These are phyloP conservation scores for Brachionus manjavacas DNA, from an alignment of 1,140 invertebrate species.

Conservation along the genomic window DNA sequence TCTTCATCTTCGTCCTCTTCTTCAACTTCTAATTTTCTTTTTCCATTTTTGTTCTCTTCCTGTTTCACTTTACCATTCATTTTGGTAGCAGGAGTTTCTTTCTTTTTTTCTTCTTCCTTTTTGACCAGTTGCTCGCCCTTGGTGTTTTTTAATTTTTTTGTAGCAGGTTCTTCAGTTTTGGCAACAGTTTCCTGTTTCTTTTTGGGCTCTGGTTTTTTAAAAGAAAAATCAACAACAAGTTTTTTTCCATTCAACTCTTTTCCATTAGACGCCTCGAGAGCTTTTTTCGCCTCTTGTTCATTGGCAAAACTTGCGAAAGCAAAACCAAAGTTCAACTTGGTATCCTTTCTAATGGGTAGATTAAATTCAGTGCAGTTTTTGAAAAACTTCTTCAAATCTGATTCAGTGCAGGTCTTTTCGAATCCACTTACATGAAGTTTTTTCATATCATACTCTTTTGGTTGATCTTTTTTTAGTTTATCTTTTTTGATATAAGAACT, in stretches of 20 bases:
- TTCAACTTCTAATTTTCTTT: conserved; percentile 41
- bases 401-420: background rate
- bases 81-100: conserved; percentile 11
- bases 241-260: conserved; percentile 18
- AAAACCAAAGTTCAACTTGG: conserved; percentile 28
- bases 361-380: background rate
- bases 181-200: background rate
- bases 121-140: conserved; percentile 21
- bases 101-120: conserved; percentile 6
- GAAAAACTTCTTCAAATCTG: conserved; percentile 37
- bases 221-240: background rate
- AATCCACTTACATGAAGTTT: conserved; percentile 27
- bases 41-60: conserved; percentile 2
- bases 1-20: conserved; percentile 13
- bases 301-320: conserved; percentile 1
- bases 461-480: background rate
- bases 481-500: conserved; percentile 42
- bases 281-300: conserved; percentile 32
- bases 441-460: conserved; percentile 17
- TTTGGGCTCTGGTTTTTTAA: conserved; percentile 21
- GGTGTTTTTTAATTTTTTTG: conserved; percentile 7
- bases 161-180: conserved; percentile 12
- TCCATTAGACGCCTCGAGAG: background rate
- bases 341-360: conserved; percentile 11
- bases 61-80: conserved; percentile 1